Evolutionary conservation across 1,140 invertebrate genomes (phyloP), one percentile per base, ranked within the genome.

Genomic region (Drosophila sulfurigaster): DNA sequence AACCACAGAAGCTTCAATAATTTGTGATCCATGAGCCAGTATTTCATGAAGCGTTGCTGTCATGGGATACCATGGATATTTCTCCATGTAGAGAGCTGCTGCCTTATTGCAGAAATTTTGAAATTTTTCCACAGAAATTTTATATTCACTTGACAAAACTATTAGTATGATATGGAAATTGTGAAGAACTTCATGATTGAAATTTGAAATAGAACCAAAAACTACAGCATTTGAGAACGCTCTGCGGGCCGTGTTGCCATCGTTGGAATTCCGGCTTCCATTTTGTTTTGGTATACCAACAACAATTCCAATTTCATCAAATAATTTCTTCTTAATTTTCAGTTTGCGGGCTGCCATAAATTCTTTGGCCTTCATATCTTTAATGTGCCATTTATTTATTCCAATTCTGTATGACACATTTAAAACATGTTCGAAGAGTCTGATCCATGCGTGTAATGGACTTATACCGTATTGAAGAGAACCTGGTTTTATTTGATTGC

Each of bases 401-500:
- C 32, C 57, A 41, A 13, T 41, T 60, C 35, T 59, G 45, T 69
- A 58, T 15, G 66, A 20, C 10, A 69, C 11, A 11, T 69, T 48
- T 41, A 69, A 41, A 32, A 69, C 41, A 45, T 52, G 25, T 59
- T 69, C 66, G 6, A 69, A 60, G 13, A 59, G 15, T 38, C 67
- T 15, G 20, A 69, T 60, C 30, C 66, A 69, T 7, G 32, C 56
- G 52, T 69, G 66, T 30, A 69, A 51, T 10, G 66, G 66, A 30
- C 66, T 60, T 49, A 60, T 51, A 28, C 66, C 57, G 45, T 45
- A 60, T 7, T 32, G 41, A 32, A 68, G 56, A 13, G 15, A 20
- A 20, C 16, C 16, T 20, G 16, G 16, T 20, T 20, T 20, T 20
- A 20, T 20, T 20, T 20, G 16, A 20, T 20, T 20, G 16, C 16